These are phyloP conservation scores for Dolichallabes microphthalmus DNA, from an alignment of 2,113 vertebrate species.

Conservation along the genomic window DNA sequence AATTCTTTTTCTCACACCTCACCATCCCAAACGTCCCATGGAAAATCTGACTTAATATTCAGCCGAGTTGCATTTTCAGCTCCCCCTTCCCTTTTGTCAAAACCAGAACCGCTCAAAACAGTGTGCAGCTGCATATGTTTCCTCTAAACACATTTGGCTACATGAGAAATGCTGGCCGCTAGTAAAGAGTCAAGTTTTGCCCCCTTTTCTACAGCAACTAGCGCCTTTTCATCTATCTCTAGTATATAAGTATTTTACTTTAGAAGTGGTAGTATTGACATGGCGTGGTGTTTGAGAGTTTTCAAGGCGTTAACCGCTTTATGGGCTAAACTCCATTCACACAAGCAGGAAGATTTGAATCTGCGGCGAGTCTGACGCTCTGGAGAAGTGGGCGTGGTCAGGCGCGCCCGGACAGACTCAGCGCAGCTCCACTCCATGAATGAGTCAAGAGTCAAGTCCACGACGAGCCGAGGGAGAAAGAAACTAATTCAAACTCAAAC, in stretches of 20 bases:
- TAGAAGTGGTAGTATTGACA: background rate
- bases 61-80: background rate
- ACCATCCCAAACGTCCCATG: background rate
- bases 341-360: conserved; percentile 48
- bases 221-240: background rate
- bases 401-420: conserved; percentile 35
- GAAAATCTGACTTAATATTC: background rate
- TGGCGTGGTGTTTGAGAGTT: background rate
- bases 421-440: conserved; percentile 46
- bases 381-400: conserved; percentile 52
- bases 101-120: conserved; percentile 20
- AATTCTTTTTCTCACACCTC: conserved; percentile 26
- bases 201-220: background rate
- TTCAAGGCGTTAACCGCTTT: conserved; percentile 37
- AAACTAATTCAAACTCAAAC: conserved; percentile 34
- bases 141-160: conserved; percentile 4
- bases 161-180: background rate
- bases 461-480: background rate
- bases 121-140: background rate
- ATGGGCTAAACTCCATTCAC: conserved; percentile 41
- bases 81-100: background rate
- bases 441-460: conserved; percentile 52
- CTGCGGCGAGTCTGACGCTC: conserved; percentile 37
- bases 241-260: background rate
- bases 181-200: background rate